These are phyloP conservation scores for Pseudomyrmex concolor DNA, from an alignment of 1,140 invertebrate species.

Conservation along the genomic window DNA sequence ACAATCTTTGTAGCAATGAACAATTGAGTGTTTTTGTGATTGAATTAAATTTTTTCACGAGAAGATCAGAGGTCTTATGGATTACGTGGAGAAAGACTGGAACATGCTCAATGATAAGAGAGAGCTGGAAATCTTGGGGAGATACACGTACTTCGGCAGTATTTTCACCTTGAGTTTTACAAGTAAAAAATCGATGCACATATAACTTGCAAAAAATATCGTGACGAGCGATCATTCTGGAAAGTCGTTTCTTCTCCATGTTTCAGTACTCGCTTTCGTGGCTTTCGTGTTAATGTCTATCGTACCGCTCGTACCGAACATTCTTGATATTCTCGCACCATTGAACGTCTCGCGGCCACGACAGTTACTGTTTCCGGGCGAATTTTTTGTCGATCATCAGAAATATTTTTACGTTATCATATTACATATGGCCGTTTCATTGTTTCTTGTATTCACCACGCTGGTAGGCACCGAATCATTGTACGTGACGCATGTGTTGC, in stretches of 20 bases:
- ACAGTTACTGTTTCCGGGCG: background rate
- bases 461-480: conserved; percentile 49
- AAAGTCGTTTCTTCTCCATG: too few species aligned
- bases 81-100: conserved; percentile 15
- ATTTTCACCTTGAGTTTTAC: background rate
- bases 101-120: background rate
- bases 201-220: too few species aligned
- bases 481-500: background rate
- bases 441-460: conserved; percentile 37
- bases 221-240: too few species aligned
- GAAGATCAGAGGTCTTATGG: background rate
- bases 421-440: conserved; percentile 39
- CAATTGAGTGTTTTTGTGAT: background rate
- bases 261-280: background rate
- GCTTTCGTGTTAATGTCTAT: background rate
- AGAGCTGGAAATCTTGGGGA: background rate
- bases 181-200: background rate
- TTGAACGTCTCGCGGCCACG: background rate
- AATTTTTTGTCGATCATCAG: conserved; percentile 62
- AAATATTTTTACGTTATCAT: conserved; percentile 59
- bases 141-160: background rate
- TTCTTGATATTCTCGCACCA: background rate
- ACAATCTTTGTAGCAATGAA: too few species aligned
- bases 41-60: background rate
- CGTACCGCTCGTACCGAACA: background rate